Base-by-base conservation (phyloP, 2,113 vertebrate genomes). In the Otis tarda region DNA sequence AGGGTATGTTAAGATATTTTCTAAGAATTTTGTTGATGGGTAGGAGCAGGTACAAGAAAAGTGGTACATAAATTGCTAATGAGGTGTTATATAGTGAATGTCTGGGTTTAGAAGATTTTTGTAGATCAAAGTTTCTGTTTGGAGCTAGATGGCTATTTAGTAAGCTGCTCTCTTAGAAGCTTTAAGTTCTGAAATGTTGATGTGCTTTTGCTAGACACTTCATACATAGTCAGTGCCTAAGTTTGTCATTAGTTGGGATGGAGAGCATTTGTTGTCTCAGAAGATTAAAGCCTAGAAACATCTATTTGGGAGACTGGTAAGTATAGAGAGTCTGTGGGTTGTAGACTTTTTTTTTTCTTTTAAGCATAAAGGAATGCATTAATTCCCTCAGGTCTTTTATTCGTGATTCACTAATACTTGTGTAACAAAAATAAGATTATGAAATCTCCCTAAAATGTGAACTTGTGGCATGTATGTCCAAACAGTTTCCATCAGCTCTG, bases 391-490 rank as follows among this genome's bases (percentile, higher is more conserved):
- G 24, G 37, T 27, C 12, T 64, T 27, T 22, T 69, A 28, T 50
- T 86, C 77, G 59, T 71, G 3, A 37, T 71, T 87, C 25, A 87
- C 17, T 55, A 25, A 75, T 24, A 41, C 1, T 27, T 75, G 7
- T 47, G 13, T 45, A 24, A 30, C 25, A 76, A 35, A 61, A 91
- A 35, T 49, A 63, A 99, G 98, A 96, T 99, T 98, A 83, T 98
- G 98, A 95, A 99, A 99, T 85, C 99, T 99, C 49, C 98, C 98
- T 84, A 98, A 97, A 85, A 98, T 98, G 94, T 98, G 98, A 95
- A 99, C 98, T 91, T 99, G 98, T 30, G 98, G 98, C 98, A 98
- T 98, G 56, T 98, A 98, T 81, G 98, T 98, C 98, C 98, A 99
- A 95, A 99, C 97, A 91, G 98, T 98, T 96, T 99, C 99, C 63